phyloP scores from a whole-genome alignment of 2,113 vertebrate genomes.

The Sylvilagus bachmani region DNA sequence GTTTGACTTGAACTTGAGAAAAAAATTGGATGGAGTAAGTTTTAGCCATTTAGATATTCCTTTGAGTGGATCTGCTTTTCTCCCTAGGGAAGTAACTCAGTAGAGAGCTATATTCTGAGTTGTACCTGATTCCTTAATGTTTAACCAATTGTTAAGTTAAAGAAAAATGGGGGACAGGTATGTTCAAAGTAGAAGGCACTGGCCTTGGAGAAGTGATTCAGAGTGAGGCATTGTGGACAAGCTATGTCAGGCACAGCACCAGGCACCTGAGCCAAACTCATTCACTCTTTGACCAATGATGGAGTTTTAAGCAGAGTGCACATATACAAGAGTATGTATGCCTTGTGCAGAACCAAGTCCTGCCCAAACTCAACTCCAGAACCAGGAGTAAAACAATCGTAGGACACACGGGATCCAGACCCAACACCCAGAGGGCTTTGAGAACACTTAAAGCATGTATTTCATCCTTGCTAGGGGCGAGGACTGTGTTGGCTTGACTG shows the following conservation, averaged over 20 bases:
- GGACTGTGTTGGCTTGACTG: background rate
- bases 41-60: background rate
- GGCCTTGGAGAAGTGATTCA: background rate
- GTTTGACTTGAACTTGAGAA: slow-evolving; percentile 52
- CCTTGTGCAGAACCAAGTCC: background rate
- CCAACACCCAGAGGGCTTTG: background rate
- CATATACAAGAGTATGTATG: background rate
- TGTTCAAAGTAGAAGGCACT: background rate
- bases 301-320: background rate
- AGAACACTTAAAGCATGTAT: background rate
- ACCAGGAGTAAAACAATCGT: background rate
- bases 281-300: background rate
- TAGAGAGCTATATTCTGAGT: background rate
- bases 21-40: background rate
- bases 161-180: background rate
- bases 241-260: background rate
- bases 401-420: background rate
- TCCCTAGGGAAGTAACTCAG: background rate
- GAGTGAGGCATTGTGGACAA: background rate
- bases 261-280: background rate
- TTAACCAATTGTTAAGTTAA: background rate
- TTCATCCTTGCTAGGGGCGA: background rate
- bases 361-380: background rate
- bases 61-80: slow-evolving; percentile 27
- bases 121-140: background rate